Evolutionary conservation across 2,888 invertebrate genomes (phyloP).

Genomic region (Byasa hedistus): DNA sequence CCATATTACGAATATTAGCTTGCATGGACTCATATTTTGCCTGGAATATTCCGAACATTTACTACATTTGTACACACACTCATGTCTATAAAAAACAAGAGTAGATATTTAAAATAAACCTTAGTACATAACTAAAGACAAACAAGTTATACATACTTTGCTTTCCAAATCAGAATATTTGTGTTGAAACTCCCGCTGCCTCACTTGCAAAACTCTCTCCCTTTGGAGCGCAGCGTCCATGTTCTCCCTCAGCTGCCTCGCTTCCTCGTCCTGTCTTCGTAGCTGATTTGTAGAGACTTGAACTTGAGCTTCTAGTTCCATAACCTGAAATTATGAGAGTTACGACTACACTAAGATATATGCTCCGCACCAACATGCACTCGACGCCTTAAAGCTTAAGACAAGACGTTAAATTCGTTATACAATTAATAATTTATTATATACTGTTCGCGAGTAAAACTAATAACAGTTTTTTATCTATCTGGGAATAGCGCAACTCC

Average conservation of each 20-base stretch:
- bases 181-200: constrained; percentile 91
- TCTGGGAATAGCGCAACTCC: not conserved
- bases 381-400: no score
- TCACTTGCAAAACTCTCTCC: constrained; percentile 87
- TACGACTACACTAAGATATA: not conserved
- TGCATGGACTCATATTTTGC: constrained; percentile 96
- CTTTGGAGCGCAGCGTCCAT: constrained; percentile 86
- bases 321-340: constrained; percentile 74
- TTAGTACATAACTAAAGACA: not conserved
- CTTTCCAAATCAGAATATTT: constrained; percentile 81
- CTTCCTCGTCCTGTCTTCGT: constrained; percentile 95
- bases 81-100: not conserved
- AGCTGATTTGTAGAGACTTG: constrained; percentile 94
- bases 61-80: not conserved
- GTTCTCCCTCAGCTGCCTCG: constrained; percentile 89
- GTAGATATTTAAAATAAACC: not conserved
- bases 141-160: constrained; percentile 59
- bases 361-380: no score
- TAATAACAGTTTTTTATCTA: not conserved
- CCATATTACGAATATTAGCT: constrained; percentile 95
- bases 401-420: no score
- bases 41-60: constrained; percentile 48
- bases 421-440: no score
- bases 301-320: constrained; percentile 98
- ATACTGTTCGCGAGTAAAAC: no score